Percentiles rank a stretch among this genome's conserved stretches.
phyloP scores from a whole-genome alignment of 2,113 vertebrate species.

The Chaetops frenatus region DNA sequence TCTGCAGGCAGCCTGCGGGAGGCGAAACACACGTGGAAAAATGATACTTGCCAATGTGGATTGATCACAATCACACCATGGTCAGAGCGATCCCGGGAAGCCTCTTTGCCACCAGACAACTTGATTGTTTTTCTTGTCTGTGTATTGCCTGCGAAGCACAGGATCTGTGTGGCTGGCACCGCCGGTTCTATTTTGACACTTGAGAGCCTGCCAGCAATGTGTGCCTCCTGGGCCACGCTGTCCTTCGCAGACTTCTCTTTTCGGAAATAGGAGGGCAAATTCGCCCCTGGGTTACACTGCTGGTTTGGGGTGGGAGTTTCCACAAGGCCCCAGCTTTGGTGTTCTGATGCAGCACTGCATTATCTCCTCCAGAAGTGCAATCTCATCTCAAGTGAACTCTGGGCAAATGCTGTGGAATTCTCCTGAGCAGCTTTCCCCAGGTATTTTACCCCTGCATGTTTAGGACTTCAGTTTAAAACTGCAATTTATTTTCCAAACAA shows the following conservation, averaged over 20 bases:
- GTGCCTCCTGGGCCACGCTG: not conserved
- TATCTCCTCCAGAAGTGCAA: not conserved
- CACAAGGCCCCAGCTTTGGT: not conserved
- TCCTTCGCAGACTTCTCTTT: not conserved
- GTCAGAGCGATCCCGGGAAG: not conserved
- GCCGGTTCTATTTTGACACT: constrained; percentile 3
- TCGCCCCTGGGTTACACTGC: not conserved
- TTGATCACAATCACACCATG: constrained; percentile 1
- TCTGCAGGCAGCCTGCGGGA: not conserved
- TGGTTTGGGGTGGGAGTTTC: not conserved
- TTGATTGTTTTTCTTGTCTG: not conserved
- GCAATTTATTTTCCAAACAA: not conserved
- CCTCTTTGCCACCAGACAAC: not conserved
- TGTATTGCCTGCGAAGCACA: not conserved
- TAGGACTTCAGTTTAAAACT: not conserved
- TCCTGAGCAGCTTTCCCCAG: not conserved
- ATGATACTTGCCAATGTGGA: not conserved
- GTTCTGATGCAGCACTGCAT: not conserved
- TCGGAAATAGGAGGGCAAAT: not conserved
- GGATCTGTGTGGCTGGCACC: fast-evolving
- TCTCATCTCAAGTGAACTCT: not conserved
- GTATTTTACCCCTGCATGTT: not conserved
- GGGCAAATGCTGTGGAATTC: not conserved
- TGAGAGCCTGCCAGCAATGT: not conserved
- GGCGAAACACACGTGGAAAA: not conserved